Base-by-base conservation (phyloP, 2,113 vertebrate genomes). In the Crypturellus undulatus region DNA sequence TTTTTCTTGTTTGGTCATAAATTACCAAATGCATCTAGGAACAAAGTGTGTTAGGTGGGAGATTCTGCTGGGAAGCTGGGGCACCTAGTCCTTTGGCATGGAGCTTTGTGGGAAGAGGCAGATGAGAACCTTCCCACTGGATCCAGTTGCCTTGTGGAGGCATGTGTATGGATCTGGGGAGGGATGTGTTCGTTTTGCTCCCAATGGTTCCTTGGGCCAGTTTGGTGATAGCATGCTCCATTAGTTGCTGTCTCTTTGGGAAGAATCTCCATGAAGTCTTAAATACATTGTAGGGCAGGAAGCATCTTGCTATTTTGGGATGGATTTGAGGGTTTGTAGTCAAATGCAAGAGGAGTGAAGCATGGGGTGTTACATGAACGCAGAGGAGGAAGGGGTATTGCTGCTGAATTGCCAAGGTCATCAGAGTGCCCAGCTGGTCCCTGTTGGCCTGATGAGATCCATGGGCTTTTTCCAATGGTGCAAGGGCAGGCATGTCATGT, bases 401-500 rank as follows among this genome's bases (percentile, higher is more conserved):
- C 6, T 19, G 18, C 5, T 22, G 26, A 5, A 16, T 4, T 21
- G 15, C 20, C 49, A 10, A 32, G 10, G 32, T 28, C 42, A 3
- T 62, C 19, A 40, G 32, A 47, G 59, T 49, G 47, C 20, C 13
- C 17, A 43, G 4, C 0, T 1, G 54, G 26, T 42, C 79, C 26
- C 40, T 32, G 11, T 28, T 80, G 45, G 8, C 20, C 30, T 10
- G 28, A 4, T 71, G 15, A 47, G 25, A n/a, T 88, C 40, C 7
- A 1, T 14, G 38, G 20, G 13, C 4, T 2, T 19, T 40, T 49
- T n/a, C 11, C 43, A 28, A 40, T 15, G n/a, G 51, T 26, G 34
- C 0, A 0, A 22, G n/a, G 45, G 5, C 26, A 24, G 13, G 7
- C 49, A 4, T 24, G 14, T 58, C 7, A 1, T 3, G 0, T 58